Base-by-base conservation (phyloP, 2,797 vertebrate species). In the Pteronotus mesoamericanus region DNA sequence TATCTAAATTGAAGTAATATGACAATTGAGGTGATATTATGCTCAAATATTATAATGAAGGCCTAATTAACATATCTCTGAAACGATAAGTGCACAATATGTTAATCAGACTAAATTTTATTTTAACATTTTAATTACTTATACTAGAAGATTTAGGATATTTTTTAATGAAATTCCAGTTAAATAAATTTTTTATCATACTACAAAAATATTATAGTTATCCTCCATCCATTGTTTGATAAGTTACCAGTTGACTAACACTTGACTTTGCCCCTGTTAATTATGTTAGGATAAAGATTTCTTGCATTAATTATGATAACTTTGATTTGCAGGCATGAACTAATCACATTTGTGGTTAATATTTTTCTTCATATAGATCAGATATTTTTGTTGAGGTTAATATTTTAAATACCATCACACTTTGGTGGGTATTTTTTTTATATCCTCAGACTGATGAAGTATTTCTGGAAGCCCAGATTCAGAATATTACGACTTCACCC, bases 381-480 rank as follows among this genome's bases (percentile, higher is more conserved):
- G 94, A 92, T 75, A 94, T 59, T 97, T 71, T 95, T 42, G n/a
- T 97, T 80, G 68, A 96, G 74, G 87, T 95, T 86, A 89, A 94
- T n/a, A 95, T 71, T 88, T 86, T 68, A 96, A 93, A 75, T 79
- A 29, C 42, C 3, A 0, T 97, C 95, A 95, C 91, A 89, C 95
- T 94, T 97, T 94, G 94, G 88, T 96, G 96, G 90, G 22, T 95
- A 74, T 92, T 97, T 97, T 98, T 91, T 96, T 89, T 95, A 79
- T 94, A 83, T 95, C 90, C 75, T 87, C 98, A 99, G 99, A 99
- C 99, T 68, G 99, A 99, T 92, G 99, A 99, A 98, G 99, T 99
- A n/a, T 99, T 99, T 98, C 98, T 99, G 71, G 99, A 99, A 98
- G 99, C 99, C 86, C 99, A 99, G 98, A 99, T 99, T 98, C 99